phyloP scores from a whole-genome alignment of 1,140 invertebrate species.

The Macrobrachium rosenbergii region DNA sequence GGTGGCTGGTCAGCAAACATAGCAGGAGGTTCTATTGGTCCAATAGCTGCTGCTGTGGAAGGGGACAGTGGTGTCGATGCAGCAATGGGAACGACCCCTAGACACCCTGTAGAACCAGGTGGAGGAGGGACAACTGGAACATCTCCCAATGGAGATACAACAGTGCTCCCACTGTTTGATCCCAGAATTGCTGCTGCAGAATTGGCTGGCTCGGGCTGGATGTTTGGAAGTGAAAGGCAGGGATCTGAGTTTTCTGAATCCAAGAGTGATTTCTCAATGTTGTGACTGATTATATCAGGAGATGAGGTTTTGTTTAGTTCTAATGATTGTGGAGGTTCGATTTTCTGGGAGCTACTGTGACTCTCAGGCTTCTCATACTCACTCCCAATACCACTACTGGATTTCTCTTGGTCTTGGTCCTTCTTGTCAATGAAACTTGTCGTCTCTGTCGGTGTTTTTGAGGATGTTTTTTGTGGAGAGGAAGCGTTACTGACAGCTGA shows the following conservation, averaged over 20 bases:
- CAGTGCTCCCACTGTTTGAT: not conserved
- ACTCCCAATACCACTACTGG: conserved; percentile 53
- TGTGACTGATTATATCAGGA: not conserved
- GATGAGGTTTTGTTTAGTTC: not conserved
- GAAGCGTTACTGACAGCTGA: conserved; percentile 18
- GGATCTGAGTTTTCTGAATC: conserved; percentile 27
- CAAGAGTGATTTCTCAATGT: conserved; percentile 19
- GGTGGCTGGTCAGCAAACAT: conserved; percentile 59
- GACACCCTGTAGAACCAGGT: conserved; percentile 59
- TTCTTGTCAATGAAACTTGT: conserved; percentile 68
- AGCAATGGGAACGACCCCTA: conserved; percentile 41
- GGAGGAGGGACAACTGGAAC: conserved; percentile 68
- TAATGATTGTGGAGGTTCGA: conserved; percentile 38
- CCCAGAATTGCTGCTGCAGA: conserved; percentile 45
- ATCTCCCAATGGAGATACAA: conserved; percentile 66
- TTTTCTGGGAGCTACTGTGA: conserved; percentile 34
- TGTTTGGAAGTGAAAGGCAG: conserved; percentile 17
- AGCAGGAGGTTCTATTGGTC: conserved; percentile 62
- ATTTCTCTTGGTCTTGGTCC: conserved; percentile 67
- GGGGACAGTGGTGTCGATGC: conserved; percentile 57
- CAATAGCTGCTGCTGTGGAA: conserved; percentile 19
- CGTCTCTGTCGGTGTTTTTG: conserved; percentile 13
- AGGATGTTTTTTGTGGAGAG: conserved; percentile 14
- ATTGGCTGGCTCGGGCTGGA: conserved; percentile 46
- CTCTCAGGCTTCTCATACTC: conserved; percentile 49